These are phyloP conservation scores for Nebria ingens DNA, from an alignment of 1,140 invertebrate species.

Conservation along the genomic window DNA sequence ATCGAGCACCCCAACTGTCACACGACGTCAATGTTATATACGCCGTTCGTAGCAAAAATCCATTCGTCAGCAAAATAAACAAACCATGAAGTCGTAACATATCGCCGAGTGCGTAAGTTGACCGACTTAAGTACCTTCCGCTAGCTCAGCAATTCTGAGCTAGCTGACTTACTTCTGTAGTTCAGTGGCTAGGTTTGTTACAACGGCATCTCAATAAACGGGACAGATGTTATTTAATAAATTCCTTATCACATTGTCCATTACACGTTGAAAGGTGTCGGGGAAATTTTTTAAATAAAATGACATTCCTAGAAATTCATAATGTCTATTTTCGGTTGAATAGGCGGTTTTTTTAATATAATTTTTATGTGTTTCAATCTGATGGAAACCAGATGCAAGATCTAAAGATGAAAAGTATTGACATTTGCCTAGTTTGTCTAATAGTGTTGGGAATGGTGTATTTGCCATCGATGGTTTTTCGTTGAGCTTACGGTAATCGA, in stretches of 20 bases:
- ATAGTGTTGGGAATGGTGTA: slow-evolving; percentile 41
- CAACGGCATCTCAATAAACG: neutral
- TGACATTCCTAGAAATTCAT: neutral
- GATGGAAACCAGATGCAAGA: slow-evolving; percentile 32
- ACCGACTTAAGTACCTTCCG: too few relatives aligned
- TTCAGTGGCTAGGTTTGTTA: too few relatives aligned
- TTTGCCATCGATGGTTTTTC: slow-evolving; percentile 31
- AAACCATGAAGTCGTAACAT: too few relatives aligned
- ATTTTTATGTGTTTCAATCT: slow-evolving; percentile 20
- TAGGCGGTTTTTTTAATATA: slow-evolving; percentile 11
- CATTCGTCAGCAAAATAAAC: too few relatives aligned
- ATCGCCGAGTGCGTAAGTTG: too few relatives aligned
- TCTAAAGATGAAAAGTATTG: slow-evolving; percentile 38
- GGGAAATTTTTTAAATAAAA: neutral
- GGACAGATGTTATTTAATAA: neutral
- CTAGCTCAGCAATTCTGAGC: too few relatives aligned
- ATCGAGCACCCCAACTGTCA: too few relatives aligned
- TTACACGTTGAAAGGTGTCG: neutral
- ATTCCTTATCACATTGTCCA: neutral
- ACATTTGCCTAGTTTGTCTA: slow-evolving; percentile 33
- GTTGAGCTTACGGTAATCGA: slow-evolving; percentile 33
- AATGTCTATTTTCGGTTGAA: slow-evolving; percentile 10
- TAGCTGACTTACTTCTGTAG: too few relatives aligned
- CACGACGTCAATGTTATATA: too few relatives aligned
- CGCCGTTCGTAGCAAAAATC: too few relatives aligned